These are phyloP conservation scores for Ctena decussata DNA, from an alignment of 2,888 invertebrate genomes.

Conservation along the genomic window DNA sequence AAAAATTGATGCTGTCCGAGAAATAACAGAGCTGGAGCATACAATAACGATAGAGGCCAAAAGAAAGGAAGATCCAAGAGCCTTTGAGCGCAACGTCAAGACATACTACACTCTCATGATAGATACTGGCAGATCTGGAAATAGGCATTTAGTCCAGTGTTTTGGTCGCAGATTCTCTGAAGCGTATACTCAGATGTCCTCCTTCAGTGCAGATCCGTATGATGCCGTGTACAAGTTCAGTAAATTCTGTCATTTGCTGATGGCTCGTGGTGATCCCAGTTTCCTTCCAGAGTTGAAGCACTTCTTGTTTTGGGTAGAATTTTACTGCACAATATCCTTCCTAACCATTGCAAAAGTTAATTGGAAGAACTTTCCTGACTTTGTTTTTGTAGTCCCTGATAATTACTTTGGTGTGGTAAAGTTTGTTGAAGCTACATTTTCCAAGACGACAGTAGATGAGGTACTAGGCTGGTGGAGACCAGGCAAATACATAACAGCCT, in stretches of 20 bases:
- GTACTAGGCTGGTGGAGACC: constrained; percentile 48
- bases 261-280: constrained; percentile 17
- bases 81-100: not conserved
- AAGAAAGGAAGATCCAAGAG: not conserved
- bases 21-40: constrained; percentile 37
- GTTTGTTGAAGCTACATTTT: constrained; percentile 66
- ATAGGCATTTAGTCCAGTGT: constrained; percentile 45
- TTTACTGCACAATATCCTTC: constrained; percentile 66
- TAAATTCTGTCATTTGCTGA: constrained; percentile 67
- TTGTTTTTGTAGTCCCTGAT: constrained; percentile 63
- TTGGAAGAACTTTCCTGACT: constrained; percentile 24
- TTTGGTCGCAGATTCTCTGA: constrained; percentile 63
- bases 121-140: not conserved
- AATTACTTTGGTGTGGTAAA: constrained; percentile 60
- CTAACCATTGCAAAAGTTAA: constrained; percentile 64
- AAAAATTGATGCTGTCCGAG: constrained; percentile 21
- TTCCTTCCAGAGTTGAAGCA: constrained; percentile 63
- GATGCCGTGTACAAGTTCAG: constrained; percentile 72
- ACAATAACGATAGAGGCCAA: constrained; percentile 12
- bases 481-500: not conserved
- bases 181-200: constrained; percentile 48
- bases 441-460: constrained; percentile 37
- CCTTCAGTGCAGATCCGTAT: constrained; percentile 53
- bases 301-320: constrained; percentile 76
- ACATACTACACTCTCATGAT: constrained; percentile 25